Conservation (phyloP, 2,888 invertebrate species). For the Eulithis testata region DNA sequence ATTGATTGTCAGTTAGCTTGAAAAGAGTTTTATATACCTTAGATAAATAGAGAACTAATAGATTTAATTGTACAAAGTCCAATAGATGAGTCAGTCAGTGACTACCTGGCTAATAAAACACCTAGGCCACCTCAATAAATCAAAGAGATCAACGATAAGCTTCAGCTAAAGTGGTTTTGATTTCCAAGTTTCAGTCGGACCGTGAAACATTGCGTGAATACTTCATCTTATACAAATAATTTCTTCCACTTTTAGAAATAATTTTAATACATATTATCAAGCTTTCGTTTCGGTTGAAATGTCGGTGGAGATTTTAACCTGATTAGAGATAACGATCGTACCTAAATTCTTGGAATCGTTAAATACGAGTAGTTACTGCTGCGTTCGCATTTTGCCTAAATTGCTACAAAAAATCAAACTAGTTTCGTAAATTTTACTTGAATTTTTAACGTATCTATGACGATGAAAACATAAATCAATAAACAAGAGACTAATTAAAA, state of each 20-base stretch:
- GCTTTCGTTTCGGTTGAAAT: neutral
- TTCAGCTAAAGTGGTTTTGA: constrained; percentile 50
- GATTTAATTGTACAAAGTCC: neutral
- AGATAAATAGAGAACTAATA: too few species aligned
- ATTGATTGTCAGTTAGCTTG: too few species aligned
- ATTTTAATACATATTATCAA: too few species aligned
- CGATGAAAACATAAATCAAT: too few species aligned
- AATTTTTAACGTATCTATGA: too few species aligned
- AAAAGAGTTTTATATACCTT: too few species aligned
- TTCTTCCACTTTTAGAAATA: constrained; percentile 8
- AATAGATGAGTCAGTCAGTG: neutral
- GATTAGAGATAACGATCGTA: neutral
- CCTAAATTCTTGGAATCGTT: too few species aligned
- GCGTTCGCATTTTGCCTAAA: too few species aligned
- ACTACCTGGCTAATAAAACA: constrained; percentile 1
- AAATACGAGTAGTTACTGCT: too few species aligned
- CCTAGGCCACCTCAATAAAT: constrained; percentile 50
- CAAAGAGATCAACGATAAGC: constrained; percentile 67
- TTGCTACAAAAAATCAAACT: too few species aligned
- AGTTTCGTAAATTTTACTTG: too few species aligned
- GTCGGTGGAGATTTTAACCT: neutral
- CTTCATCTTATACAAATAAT: constrained; percentile 6
- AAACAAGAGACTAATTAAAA: too few species aligned
- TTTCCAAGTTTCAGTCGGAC: constrained; percentile 38
- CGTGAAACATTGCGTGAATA: constrained; percentile 11